Evolutionary conservation across 1,140 invertebrate species (phyloP).

Genomic region (Bombus balteatus): DNA sequence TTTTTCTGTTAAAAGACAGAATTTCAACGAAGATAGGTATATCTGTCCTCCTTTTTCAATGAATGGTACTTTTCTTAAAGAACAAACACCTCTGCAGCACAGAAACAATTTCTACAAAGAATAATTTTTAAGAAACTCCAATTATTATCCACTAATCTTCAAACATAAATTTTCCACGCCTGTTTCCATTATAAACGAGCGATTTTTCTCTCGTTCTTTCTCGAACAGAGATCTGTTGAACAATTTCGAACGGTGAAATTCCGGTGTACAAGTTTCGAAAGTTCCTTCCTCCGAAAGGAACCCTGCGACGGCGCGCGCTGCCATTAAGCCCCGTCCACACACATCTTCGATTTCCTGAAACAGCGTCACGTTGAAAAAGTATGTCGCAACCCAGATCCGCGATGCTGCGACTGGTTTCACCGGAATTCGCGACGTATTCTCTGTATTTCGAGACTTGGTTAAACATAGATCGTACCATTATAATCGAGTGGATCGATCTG

Average conservation of each 20-base stretch:
- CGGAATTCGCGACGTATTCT: conserved; percentile 4
- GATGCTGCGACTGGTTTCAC: conserved; percentile 54
- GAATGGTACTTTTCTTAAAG: too few species aligned
- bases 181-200: background rate
- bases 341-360: conserved; percentile 34
- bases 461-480: background rate
- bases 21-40: background rate
- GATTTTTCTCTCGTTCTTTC: background rate
- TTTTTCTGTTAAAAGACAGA: too few species aligned
- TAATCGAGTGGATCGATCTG: background rate
- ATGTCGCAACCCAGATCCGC: conserved; percentile 64
- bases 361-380: conserved; percentile 58
- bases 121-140: background rate
- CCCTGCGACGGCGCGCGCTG: background rate
- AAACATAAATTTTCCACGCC: too few species aligned
- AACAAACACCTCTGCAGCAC: background rate
- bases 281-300: background rate
- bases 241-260: conserved; percentile 30
- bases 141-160: background rate
- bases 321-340: conserved; percentile 4
- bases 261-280: conserved; percentile 24
- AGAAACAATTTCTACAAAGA: background rate
- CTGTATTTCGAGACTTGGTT: background rate
- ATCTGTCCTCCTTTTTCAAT: background rate
- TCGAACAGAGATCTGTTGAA: background rate